These are phyloP conservation scores for Mythimna loreyi DNA, from an alignment of 2,888 invertebrate species.

Conservation along the genomic window DNA sequence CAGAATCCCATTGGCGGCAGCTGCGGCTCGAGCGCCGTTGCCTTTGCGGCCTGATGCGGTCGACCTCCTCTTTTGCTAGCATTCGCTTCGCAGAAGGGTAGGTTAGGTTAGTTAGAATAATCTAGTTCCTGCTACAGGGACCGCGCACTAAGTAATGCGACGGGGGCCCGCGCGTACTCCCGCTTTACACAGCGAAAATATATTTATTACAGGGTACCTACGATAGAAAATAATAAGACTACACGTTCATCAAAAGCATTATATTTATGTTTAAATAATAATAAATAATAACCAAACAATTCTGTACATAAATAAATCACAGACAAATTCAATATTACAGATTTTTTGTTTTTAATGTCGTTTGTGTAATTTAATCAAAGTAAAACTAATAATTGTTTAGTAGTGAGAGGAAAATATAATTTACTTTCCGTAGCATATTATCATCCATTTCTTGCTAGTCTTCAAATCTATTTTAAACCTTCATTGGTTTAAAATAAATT, in stretches of 20 bases:
- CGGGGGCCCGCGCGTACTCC: too few relatives aligned
- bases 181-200: too few relatives aligned
- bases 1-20: too few relatives aligned
- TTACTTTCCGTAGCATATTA: not conserved
- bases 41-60: too few relatives aligned
- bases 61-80: too few relatives aligned
- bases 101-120: too few relatives aligned
- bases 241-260: constrained; percentile 61
- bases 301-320: constrained; percentile 68
- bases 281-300: constrained; percentile 60
- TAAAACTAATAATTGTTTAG: not conserved
- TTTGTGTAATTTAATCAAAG: not conserved
- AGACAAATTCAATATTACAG: constrained; percentile 58
- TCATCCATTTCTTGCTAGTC: not conserved
- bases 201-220: not conserved
- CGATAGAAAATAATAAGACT: constrained; percentile 11
- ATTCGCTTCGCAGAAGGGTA: too few relatives aligned
- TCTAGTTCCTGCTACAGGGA: too few relatives aligned
- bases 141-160: too few relatives aligned
- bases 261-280: constrained; percentile 59
- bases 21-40: too few relatives aligned
- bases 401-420: not conserved
- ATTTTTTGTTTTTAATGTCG: constrained; percentile 9
- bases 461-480: too few relatives aligned
- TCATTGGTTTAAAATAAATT: not conserved